A percentile compares a stretch with the other conserved stretches of the same genome.
Evolutionary conservation across 2,797 vertebrate species (phyloP).

Genomic region (Natrix natrix): DNA sequence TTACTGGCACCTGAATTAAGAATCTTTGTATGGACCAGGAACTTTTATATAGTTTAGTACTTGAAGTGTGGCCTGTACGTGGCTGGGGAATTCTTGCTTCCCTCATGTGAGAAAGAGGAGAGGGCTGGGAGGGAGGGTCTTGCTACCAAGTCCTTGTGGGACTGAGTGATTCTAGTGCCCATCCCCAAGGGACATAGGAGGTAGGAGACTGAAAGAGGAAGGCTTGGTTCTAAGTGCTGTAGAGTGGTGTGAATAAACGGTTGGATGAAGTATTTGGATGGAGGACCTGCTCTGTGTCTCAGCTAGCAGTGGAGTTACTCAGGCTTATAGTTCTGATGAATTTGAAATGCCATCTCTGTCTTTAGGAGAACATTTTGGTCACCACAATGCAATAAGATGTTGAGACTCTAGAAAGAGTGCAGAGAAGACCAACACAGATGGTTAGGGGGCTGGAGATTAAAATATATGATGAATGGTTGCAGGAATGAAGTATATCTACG

Average conservation of each 20-base stretch:
- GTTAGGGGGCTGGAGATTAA: not conserved
- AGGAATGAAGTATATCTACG: not conserved
- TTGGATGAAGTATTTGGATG: not conserved
- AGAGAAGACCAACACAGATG: not conserved
- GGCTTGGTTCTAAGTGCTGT: not conserved
- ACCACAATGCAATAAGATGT: not conserved
- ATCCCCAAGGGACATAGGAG: not conserved
- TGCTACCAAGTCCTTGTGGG: not conserved
- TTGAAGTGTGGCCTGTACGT: not conserved
- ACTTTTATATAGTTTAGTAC: not conserved
- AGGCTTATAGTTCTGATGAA: not conserved
- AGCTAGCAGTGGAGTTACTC: not conserved
- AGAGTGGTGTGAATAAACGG: not conserved
- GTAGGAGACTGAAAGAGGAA: not conserved
- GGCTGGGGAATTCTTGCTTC: not conserved
- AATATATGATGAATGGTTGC: not conserved
- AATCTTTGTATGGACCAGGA: not conserved
- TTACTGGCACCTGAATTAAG: not conserved
- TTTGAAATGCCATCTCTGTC: not conserved
- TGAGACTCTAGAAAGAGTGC: not conserved
- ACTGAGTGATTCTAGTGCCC: not conserved
- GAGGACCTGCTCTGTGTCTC: not conserved
- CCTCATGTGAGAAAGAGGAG: not conserved
- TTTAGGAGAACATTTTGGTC: not conserved
- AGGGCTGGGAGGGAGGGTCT: not conserved